Base-by-base conservation (phyloP, 2,797 vertebrate genomes). In the Pseudopleuronectes americanus region DNA sequence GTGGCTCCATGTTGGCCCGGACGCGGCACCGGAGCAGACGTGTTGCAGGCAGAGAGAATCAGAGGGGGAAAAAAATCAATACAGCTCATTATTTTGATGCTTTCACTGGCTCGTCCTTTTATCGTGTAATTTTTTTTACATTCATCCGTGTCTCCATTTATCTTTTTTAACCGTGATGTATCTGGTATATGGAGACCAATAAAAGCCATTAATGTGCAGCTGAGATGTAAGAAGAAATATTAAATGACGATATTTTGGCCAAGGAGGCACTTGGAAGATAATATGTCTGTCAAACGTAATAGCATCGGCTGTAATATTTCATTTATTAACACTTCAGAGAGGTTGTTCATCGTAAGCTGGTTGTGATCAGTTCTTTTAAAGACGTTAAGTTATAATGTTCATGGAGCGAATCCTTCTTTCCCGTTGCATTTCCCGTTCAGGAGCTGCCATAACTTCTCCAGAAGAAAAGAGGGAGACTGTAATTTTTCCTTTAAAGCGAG, bases 61-160 rank as follows among this genome's bases (percentile, higher is more conserved):
- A 41, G 45, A 59, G 19, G n/a, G 19, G n/a, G 14, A 52, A 5
- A 52, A 53, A 80, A 64, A 64, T 65, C 69, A 26, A 56, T 79
- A 61, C 69, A 66, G 26, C 77, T 87, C 80, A 76, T 83, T 87
- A 86, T 77, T 79, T 66, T 66, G 59, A 77, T 72, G 76, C 66
- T 74, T 77, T 77, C 41, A 60, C 68, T 80, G 75, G 49, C 61
- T 84, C 41, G 14, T 51, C 31, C 71, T 76, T 71, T 81, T 80
- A 83, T 68, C 48, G 65, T 13, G 0, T 31, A 8, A 68, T 79
- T 75, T 71, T 64, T 70, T 45, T 76, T 68, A 49, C 28, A 63
- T 76, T 79, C 51, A 38, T 76, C 23, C 17, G 4, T 56, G 51
- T 56, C 26, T 63, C 22, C n/a, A 57, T 64, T 49, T 59, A 8